Percentiles rank a stretch among this genome's conserved stretches.
These are phyloP conservation scores for Colistium nudipinnis DNA, from an alignment of 2,113 vertebrate species.

Conservation along the genomic window DNA sequence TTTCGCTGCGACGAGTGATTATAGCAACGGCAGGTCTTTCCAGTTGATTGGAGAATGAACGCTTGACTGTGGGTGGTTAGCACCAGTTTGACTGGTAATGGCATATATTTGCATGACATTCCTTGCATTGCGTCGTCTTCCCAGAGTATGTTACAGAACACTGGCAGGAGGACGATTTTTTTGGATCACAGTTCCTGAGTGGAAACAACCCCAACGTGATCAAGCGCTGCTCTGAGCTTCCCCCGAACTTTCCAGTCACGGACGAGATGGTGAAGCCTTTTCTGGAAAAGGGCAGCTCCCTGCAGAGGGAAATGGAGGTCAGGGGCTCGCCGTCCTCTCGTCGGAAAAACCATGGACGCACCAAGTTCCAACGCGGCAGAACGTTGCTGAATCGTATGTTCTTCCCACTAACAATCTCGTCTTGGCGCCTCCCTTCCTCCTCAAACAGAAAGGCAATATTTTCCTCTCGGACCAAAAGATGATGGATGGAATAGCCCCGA, in stretches of 20 bases:
- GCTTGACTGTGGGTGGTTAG: no score
- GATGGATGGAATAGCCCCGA: conserved; percentile 73
- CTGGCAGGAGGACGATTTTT: conserved; percentile 87
- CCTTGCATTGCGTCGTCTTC: not conserved
- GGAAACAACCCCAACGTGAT: conserved; percentile 89
- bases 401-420: no score
- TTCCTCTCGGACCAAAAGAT: conserved; percentile 83
- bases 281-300: conserved; percentile 80
- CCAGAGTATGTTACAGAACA: conserved; percentile 86
- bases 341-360: no score
- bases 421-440: not conserved
- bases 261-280: conserved; percentile 86
- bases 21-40: no score
- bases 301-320: conserved; percentile 88
- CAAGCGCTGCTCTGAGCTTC: conserved; percentile 82
- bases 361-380: no score
- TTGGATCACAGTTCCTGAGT: conserved; percentile 91
- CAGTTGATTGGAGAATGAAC: no score
- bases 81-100: no score
- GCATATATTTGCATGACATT: no score
- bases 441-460: conserved; percentile 82
- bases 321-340: no score
- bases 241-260: conserved; percentile 88
- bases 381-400: no score
- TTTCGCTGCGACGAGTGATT: no score